Evolutionary conservation across 1,140 invertebrate genomes (phyloP).

Genomic region (Pentalonia nigronervosa): DNA sequence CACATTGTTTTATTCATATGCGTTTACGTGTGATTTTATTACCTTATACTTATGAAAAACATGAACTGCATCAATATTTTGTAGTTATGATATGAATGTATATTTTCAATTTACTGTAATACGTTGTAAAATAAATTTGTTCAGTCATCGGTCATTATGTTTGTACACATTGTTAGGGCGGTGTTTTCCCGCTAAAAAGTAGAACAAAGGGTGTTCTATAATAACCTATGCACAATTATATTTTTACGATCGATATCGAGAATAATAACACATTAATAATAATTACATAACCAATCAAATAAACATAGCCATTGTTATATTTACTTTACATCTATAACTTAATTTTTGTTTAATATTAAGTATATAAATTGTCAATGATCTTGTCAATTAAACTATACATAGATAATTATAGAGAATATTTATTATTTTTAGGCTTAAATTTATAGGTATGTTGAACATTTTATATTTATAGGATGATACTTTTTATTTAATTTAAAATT

Average conservation of each 20-base stretch:
- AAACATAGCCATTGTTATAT: neutral
- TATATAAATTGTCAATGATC: neutral
- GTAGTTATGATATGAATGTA: neutral
- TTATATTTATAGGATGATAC: neutral
- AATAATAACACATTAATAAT: neutral
- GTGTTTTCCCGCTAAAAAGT: constrained; percentile 48
- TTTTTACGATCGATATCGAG: neutral
- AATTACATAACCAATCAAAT: neutral
- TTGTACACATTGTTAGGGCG: neutral
- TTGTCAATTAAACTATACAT: neutral
- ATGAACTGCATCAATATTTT: neutral
- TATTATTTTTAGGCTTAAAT: neutral
- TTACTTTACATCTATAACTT: neutral
- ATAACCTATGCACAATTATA: neutral
- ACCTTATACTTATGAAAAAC: neutral
- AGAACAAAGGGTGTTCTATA: neutral
- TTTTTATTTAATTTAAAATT: neutral
- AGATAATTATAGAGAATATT: neutral
- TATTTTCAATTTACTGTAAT: neutral
- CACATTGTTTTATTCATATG: neutral
- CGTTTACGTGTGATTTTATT: neutral
- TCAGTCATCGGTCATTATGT: neutral
- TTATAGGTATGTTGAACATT: neutral
- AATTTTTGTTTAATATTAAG: neutral
- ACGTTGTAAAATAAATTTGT: neutral